Base-by-base conservation (phyloP, 1,140 invertebrate species). In the Aethina tumida region DNA sequence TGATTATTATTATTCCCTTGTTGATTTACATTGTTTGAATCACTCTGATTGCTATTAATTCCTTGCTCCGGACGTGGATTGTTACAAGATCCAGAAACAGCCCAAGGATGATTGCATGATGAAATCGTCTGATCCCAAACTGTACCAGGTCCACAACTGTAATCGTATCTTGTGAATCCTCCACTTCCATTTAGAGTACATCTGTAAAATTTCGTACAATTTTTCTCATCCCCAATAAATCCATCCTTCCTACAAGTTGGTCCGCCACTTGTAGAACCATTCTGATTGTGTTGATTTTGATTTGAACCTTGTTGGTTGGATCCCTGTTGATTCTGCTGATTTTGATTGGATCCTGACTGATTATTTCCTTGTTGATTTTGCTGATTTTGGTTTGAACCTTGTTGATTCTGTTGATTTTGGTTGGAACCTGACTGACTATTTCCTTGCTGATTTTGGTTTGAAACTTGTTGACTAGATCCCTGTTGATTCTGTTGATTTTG, bases 161-260 rank as follows among this genome's bases (percentile, higher is more conserved):
- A 86, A 47, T 80, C 72, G 49, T 77, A 76, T 57, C 67, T 72
- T 33, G 63, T 70, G 43, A 69, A 81, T 2, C 65, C 64, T 32
- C 45, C 45, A 24, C 41, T 39, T 13, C 48, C 45, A 35, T 48
- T 68, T 37, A 68, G 66, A 10, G 84, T 77, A 60, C 84, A 87
- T 60, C 81, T 71, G 53, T 84, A 84, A 57, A 86, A 87, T 57
- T 81, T 81, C 41, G 65, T 72, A 52, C 84, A 89, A 53, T 86
- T 71, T 43, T 67, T 59, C 25, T 64, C 66, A 62, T 83, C 73
- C 13, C 72, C 70, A 46, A 78, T 64, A 59, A 80, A 84, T 45
- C 80, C 81, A 64, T 80, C 75, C 33, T 55, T 31, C 26, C 25
- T 49, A 45, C 73, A 75, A 14, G n/a, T n/a, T n/a, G n/a, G n/a